Base-by-base conservation (phyloP, 2,797 vertebrate genomes). In the Echeneis naucrates region DNA sequence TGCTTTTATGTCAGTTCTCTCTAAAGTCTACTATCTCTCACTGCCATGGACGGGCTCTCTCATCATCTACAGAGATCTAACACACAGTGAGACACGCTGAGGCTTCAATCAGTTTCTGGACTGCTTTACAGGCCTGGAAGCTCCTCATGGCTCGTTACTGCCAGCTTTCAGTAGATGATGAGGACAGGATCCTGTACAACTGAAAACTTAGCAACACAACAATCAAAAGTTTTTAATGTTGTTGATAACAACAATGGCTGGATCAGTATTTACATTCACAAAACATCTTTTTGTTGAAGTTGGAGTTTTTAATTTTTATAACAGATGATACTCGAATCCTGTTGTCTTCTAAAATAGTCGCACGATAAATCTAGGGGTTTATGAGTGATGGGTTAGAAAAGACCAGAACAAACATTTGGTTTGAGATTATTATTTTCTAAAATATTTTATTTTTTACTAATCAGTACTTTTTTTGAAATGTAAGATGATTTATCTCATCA, bases 61-160 rank as follows among this genome's bases (percentile, higher is more conserved):
- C 11, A 3, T 63, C 75, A 55, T 75, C 75, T 82, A 45, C 62
- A 59, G 76, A 85, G 68, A 77, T 84, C 77, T 72, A 76, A 87
- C 73, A 68, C 75, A 71, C 21, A 72, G 50, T n/a, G 16, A 79
- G 77, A 82, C 76, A 79, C 67, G 76, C 65, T 12, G 7, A 72
- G 62, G 73, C 63, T 87, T 75, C 85, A 81, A 86, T 86, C 83
- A 85, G 68, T 58, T 60, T 77, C 85, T 86, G 83, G 78, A 72
- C 65, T 56, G 62, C 52, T 86, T 85, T 71, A 27, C 66, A 68
- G 47, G 26, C 66, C 69, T 87, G 85, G 71, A 82, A 67, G 69
- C 77, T 59, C 68, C 67, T 75, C 61, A 30, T 27, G 51, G 35
- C 40, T 57, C 67, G 67, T 70, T 57, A 51, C 56, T 87, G 83